Evolutionary conservation across 2,113 vertebrate species (phyloP).

Genomic region (Eretmodus cyanostictus): DNA sequence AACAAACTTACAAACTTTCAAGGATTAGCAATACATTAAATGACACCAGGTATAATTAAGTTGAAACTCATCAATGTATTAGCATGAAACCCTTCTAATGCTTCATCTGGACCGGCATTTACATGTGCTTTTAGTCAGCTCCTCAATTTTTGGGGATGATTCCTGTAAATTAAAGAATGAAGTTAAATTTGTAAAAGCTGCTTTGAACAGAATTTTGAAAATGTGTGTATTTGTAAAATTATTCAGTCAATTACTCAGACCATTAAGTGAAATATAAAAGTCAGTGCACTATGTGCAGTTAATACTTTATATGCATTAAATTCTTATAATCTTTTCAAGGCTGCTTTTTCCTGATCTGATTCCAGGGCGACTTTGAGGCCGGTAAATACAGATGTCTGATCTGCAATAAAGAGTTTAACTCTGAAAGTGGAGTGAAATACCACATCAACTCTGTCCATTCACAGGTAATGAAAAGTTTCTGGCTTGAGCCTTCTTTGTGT

Average conservation of each 20-base stretch:
- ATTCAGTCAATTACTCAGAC: not conserved
- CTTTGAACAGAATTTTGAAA: not conserved
- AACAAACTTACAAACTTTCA: not conserved
- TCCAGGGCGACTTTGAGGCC: slow-evolving; percentile 86
- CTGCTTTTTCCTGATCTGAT: not conserved
- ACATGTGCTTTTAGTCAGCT: accelerated
- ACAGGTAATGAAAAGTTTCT: slow-evolving; percentile 71
- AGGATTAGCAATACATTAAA: not conserved
- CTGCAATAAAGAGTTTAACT: slow-evolving; percentile 90
- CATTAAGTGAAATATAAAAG: not conserved
- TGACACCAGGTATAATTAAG: not conserved
- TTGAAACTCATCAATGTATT: not conserved
- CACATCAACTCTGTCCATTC: slow-evolving; percentile 93
- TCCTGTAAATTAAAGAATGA: not conserved
- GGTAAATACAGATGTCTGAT: slow-evolving; percentile 92
- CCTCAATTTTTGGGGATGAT: not conserved
- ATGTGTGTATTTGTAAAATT: not conserved
- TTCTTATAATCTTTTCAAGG: not conserved
- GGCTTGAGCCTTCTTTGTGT: not conserved
- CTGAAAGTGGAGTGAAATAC: slow-evolving; percentile 96
- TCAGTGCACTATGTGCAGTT: not conserved
- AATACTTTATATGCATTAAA: not conserved
- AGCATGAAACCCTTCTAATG: not conserved
- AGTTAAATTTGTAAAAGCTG: not conserved
- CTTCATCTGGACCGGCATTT: not conserved